These are phyloP conservation scores for Sus scrofa DNA, from an alignment of 2,113 vertebrate genomes.

Conservation along the genomic window DNA sequence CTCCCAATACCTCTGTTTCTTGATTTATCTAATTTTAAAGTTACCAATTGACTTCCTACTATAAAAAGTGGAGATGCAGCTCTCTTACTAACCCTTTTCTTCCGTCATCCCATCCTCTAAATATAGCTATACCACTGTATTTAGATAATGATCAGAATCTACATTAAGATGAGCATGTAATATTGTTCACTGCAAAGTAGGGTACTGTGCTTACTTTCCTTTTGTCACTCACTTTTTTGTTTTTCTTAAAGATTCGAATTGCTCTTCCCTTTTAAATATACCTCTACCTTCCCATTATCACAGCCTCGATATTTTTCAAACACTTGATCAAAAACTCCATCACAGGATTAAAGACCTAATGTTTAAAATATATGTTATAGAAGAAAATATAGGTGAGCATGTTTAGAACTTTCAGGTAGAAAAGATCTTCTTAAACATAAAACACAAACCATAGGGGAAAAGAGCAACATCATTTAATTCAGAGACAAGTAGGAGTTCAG, in stretches of 20 bases:
- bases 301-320: neutral
- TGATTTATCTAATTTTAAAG: neutral
- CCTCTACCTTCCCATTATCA: neutral
- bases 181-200: neutral
- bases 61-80: slow-evolving; percentile 2
- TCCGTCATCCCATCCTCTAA: neutral
- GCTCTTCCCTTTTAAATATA: neutral
- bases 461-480: neutral
- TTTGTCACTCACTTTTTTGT: neutral
- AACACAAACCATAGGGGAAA: neutral
- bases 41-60: neutral
- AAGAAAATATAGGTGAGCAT: neutral
- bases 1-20: neutral
- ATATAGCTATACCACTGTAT: neutral
- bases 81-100: neutral
- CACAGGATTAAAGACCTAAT: slow-evolving; percentile 10
- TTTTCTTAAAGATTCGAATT: slow-evolving; percentile 30
- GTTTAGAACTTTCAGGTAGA: slow-evolving; percentile 2
- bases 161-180: neutral
- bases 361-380: slow-evolving; percentile 31
- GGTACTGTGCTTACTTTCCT: neutral
- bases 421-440: slow-evolving; percentile 25
- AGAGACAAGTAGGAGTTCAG: neutral
- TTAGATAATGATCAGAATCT: neutral
- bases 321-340: slow-evolving; percentile 10